A percentile compares a stretch with the other conserved stretches of the same genome.
phyloP scores from a whole-genome alignment of 2,113 vertebrate genomes.

The Dasyprocta punctata region DNA sequence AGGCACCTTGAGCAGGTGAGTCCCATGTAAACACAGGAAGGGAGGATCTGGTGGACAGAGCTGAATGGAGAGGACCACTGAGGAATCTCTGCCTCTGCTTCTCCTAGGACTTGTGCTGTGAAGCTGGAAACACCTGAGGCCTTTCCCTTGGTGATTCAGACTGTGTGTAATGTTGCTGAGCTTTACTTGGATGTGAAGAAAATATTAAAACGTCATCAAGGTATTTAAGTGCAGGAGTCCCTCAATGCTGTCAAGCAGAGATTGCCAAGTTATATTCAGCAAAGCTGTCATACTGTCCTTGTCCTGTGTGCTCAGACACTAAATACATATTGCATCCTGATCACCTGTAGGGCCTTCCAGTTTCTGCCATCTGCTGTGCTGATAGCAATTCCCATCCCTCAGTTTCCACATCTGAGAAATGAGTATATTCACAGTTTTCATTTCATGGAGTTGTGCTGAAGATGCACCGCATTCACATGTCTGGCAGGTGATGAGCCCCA shows the following conservation, averaged over 20 bases:
- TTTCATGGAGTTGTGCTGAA: not conserved
- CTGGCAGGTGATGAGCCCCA: not conserved
- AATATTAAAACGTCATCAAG: slow-evolving; percentile 49
- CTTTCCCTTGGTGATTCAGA: not conserved
- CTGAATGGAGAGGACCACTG: not conserved
- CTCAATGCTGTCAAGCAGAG: not conserved
- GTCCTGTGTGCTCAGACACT: not conserved
- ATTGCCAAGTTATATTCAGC: not conserved
- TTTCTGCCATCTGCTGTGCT: not conserved
- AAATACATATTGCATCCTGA: too few species aligned
- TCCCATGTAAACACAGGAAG: not conserved
- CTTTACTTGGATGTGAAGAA: slow-evolving; percentile 64
- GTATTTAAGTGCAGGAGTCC: not conserved
- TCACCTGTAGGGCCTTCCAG: not conserved
- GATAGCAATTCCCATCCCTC: not conserved
- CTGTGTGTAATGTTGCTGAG: slow-evolving; percentile 35
- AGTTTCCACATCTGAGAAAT: not conserved
- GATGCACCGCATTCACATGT: not conserved
- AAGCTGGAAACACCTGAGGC: not conserved
- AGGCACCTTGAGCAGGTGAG: slow-evolving; percentile 59
- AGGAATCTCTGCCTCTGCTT: not conserved
- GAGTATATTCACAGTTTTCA: not conserved
- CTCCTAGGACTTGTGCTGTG: slow-evolving; percentile 36
- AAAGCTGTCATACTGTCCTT: not conserved
- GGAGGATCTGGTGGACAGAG: fast-evolving